phyloP scores from a whole-genome alignment of 2,113 vertebrate genomes.

The Ovibos moschatus region DNA sequence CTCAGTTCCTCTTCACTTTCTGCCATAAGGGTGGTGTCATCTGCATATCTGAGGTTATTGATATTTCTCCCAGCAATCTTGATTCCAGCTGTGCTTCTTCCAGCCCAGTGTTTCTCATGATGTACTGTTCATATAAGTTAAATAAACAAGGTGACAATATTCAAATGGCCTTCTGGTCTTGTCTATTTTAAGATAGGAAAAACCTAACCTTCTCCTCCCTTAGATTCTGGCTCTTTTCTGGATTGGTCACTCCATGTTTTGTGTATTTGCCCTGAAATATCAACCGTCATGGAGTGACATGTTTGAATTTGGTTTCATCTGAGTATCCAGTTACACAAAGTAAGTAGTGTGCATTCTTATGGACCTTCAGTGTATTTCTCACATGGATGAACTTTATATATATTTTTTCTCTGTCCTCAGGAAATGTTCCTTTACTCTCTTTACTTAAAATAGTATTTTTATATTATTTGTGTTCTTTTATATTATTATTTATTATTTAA shows the following conservation, averaged over 20 bases:
- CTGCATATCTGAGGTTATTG: no score
- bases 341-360: background rate
- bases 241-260: background rate
- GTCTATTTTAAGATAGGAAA: background rate
- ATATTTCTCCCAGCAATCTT: no score
- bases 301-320: background rate
- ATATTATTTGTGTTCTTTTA: background rate
- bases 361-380: background rate
- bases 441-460: background rate
- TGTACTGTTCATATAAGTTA: no score
- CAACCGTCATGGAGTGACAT: background rate
- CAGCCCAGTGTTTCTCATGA: no score
- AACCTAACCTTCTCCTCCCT: fast-evolving
- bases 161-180: background rate
- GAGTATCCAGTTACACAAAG: background rate
- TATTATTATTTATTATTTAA: background rate
- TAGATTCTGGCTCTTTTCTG: background rate
- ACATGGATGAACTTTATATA: background rate
- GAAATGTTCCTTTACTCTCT: background rate
- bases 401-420: background rate
- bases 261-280: background rate
- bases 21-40: no score
- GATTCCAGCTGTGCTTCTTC: no score
- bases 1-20: no score
- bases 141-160: background rate